phyloP scores from a whole-genome alignment of 1,140 invertebrate species.

The Lerema accius region DNA sequence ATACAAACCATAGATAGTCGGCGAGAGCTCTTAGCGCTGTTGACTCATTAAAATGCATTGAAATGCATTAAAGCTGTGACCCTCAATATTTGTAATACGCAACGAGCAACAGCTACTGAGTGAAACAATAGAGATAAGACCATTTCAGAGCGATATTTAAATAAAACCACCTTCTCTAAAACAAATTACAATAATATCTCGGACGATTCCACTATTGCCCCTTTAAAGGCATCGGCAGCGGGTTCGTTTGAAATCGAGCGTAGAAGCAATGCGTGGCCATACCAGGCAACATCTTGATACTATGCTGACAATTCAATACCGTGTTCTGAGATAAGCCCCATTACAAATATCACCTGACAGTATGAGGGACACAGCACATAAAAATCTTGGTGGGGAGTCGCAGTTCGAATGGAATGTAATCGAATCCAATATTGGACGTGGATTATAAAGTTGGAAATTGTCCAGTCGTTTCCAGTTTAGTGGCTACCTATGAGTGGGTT shows the following conservation, averaged over 20 bases:
- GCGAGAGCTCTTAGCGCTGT: conserved; percentile 8
- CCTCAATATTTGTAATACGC: conserved; percentile 28
- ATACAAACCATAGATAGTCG: conserved; percentile 12
- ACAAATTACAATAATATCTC: conserved; percentile 32
- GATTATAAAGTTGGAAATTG: conserved; percentile 57
- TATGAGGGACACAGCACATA: conserved; percentile 51
- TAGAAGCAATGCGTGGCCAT: conserved; percentile 40
- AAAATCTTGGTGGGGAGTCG: conserved; percentile 56
- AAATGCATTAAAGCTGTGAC: conserved; percentile 29
- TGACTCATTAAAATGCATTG: conserved; percentile 26
- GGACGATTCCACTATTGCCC: conserved; percentile 16
- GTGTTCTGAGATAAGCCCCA: conserved; percentile 46
- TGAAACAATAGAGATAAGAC: conserved; percentile 34
- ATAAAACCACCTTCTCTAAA: conserved; percentile 32
- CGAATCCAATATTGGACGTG: conserved; percentile 51
- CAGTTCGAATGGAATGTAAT: conserved; percentile 45
- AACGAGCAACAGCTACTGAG: conserved; percentile 27
- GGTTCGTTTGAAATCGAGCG: conserved; percentile 45
- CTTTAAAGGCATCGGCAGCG: conserved; percentile 30
- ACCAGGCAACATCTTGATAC: conserved; percentile 49
- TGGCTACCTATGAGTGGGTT: conserved; percentile 43
- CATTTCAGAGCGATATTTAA: conserved; percentile 30
- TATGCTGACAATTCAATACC: conserved; percentile 51
- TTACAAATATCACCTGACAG: conserved; percentile 54
- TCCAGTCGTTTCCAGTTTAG: conserved; percentile 38